Percentiles rank a stretch among this genome's conserved stretches.
phyloP scores from a whole-genome alignment of 2,888 invertebrate species.

The Scaeva pyrastri region DNA sequence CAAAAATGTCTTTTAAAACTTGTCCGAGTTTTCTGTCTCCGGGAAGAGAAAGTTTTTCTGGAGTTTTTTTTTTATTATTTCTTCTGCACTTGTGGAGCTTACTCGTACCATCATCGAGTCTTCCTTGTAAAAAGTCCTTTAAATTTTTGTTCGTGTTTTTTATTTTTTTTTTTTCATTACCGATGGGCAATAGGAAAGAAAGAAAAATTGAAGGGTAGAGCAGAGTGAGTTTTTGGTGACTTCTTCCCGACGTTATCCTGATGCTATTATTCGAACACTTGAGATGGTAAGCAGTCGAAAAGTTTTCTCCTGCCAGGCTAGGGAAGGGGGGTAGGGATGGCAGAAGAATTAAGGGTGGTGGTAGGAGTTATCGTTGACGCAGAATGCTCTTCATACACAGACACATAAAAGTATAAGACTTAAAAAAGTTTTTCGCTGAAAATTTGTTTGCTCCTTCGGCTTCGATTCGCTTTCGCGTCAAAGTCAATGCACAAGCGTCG shows the following conservation, averaged over 20 bases:
- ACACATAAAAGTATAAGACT: slow-evolving; percentile 25
- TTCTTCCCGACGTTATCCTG: slow-evolving; percentile 63
- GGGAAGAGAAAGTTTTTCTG: slow-evolving; percentile 26
- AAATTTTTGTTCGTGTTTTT: background rate
- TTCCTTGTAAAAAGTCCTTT: slow-evolving; percentile 36
- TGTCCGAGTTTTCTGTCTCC: slow-evolving; percentile 4
- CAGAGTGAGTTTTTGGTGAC: slow-evolving; percentile 59
- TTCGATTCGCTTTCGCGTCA: slow-evolving; percentile 61
- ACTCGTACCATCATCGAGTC: slow-evolving; percentile 10
- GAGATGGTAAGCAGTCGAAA: slow-evolving; percentile 69
- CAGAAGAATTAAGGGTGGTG: background rate
- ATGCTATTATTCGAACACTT: slow-evolving; percentile 70
- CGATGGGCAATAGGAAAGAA: background rate
- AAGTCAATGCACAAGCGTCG: slow-evolving; percentile 62
- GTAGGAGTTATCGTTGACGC: background rate
- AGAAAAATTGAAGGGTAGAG: slow-evolving; percentile 4
- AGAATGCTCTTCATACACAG: background rate
- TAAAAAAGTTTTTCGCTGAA: slow-evolving; percentile 67
- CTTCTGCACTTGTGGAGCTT: slow-evolving; percentile 40
- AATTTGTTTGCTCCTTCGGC: slow-evolving; percentile 56
- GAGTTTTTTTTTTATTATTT: background rate
- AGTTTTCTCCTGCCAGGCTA: background rate
- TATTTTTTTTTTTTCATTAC: background rate
- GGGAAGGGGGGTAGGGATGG: background rate
- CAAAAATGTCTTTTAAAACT: slow-evolving; percentile 46